Conservation (phyloP, 2,888 invertebrate species). For the Cordilura impudica region DNA sequence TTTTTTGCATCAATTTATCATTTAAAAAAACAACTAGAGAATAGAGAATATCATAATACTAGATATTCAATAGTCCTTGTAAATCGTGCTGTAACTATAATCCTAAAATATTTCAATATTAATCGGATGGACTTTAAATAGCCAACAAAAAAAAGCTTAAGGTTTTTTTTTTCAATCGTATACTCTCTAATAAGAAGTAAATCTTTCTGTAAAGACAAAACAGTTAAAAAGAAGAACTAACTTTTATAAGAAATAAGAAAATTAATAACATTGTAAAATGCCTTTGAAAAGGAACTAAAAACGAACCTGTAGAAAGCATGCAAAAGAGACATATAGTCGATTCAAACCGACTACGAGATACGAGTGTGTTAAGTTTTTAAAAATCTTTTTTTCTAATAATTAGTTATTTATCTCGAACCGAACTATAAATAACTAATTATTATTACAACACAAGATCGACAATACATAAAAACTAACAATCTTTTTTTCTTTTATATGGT, state of each 20-base stretch:
- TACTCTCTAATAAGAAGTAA: slow-evolving; percentile 46
- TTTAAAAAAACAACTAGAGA: too few species aligned
- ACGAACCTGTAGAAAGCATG: slow-evolving; percentile 28
- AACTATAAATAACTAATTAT: too few species aligned
- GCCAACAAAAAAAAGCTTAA: background rate
- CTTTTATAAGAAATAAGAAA: slow-evolving; percentile 39
- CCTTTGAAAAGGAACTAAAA: slow-evolving; percentile 39
- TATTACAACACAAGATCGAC: too few species aligned
- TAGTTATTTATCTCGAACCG: too few species aligned
- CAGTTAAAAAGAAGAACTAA: slow-evolving; percentile 27
- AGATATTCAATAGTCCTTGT: too few species aligned
- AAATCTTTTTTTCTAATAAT: too few species aligned
- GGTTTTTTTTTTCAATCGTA: background rate
- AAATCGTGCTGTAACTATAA: too few species aligned
- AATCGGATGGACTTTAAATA: background rate
- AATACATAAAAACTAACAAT: too few species aligned
- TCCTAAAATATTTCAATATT: background rate
- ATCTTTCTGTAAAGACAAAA: slow-evolving; percentile 24
- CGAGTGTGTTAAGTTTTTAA: too few species aligned
- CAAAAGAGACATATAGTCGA: background rate
- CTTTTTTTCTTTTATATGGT: too few species aligned
- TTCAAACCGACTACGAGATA: background rate
- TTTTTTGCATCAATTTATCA: too few species aligned
- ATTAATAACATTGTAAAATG: slow-evolving; percentile 41
- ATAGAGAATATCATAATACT: too few species aligned